phyloP scores from a whole-genome alignment of 1,140 invertebrate genomes.

The Rhopalosiphum maidis region DNA sequence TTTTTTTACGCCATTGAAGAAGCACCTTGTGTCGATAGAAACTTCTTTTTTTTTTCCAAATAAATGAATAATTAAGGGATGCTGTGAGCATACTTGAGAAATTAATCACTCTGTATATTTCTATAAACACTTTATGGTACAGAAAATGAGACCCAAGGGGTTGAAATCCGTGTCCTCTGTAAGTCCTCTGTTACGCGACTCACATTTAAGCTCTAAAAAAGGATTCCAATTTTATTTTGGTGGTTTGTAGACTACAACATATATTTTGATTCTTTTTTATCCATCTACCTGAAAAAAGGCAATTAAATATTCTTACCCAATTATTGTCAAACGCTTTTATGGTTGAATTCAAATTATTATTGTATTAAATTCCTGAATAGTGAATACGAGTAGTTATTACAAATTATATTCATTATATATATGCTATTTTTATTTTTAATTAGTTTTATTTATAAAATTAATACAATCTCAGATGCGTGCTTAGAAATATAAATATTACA shows the following conservation, averaged over 20 bases:
- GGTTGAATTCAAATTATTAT: not conserved
- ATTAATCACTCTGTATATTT: not conserved
- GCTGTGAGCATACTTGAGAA: not conserved
- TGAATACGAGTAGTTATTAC: not conserved
- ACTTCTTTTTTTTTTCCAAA: not conserved
- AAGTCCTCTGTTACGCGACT: not conserved
- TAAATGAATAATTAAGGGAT: not conserved
- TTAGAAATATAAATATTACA: not conserved
- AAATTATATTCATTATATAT: not conserved
- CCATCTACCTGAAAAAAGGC: not conserved
- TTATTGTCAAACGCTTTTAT: not conserved
- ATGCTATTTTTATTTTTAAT: not conserved
- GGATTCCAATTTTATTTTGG: not conserved
- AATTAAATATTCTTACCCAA: not conserved
- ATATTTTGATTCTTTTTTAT: not conserved
- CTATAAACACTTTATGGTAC: not conserved
- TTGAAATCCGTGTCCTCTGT: not conserved
- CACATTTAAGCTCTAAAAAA: not conserved
- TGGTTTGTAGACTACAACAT: not conserved
- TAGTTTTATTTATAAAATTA: not conserved
- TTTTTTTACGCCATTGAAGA: not conserved
- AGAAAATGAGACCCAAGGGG: not conserved
- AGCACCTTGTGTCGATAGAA: not conserved
- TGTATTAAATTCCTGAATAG: not conserved
- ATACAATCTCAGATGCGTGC: not conserved